Percentiles rank a stretch among this genome's conserved stretches.
These are phyloP conservation scores for Circaetus cinerascens DNA, from an alignment of 2,113 vertebrate species.

Conservation along the genomic window DNA sequence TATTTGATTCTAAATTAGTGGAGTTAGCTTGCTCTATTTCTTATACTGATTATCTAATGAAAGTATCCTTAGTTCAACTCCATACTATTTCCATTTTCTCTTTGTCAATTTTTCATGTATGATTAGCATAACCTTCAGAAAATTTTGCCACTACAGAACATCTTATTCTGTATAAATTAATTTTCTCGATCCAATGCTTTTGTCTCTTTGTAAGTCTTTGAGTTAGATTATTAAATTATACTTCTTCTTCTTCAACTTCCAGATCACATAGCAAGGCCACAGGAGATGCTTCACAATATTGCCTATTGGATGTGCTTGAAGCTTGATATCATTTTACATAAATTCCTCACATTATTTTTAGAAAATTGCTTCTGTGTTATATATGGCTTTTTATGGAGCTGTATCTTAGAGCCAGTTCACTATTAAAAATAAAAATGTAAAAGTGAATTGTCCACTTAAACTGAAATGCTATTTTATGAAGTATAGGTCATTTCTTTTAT, in stretches of 20 bases:
- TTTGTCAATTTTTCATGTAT: neutral
- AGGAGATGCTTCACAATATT: neutral
- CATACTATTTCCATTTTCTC: neutral
- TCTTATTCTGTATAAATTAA: conserved; percentile 14
- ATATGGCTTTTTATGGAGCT: conserved; percentile 22
- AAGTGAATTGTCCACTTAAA: conserved; percentile 45
- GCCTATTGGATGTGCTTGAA: conserved; percentile 2
- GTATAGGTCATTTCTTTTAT: conserved; percentile 1
- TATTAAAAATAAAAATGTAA: conserved; percentile 37
- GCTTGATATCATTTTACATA: neutral
- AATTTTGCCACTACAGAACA: neutral
- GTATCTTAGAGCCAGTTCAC: neutral
- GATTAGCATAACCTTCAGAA: neutral
- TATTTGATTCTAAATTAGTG: neutral
- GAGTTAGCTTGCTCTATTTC: neutral
- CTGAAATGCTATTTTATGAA: conserved; percentile 33
- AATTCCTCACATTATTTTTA: conserved; percentile 31
- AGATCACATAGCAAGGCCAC: conserved; percentile 23
- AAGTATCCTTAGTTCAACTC: neutral
- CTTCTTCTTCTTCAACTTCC: neutral
- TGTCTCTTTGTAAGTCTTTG: neutral
- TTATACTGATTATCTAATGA: neutral
- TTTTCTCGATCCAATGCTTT: neutral
- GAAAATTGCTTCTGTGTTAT: conserved; percentile 27
- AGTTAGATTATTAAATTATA: conserved; percentile 40